Conservation (phyloP, 2,113 vertebrate genomes). For the Amphiprion ocellaris region DNA sequence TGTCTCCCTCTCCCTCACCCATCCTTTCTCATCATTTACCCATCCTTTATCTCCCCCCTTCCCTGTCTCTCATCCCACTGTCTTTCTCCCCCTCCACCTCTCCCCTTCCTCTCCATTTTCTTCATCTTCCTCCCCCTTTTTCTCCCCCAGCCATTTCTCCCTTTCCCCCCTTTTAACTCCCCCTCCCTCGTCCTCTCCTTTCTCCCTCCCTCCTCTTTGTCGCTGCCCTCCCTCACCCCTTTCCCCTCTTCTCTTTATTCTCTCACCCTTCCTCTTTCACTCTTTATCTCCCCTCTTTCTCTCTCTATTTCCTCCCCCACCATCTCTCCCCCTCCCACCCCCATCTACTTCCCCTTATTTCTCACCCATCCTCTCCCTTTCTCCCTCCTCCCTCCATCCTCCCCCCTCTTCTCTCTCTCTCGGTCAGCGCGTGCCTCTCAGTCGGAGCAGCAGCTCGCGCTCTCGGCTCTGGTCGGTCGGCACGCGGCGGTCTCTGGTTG, state of each 20-base stretch:
- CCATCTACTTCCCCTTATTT: no score
- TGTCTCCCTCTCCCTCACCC: background rate
- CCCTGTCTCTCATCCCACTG: no score
- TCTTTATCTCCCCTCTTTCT: background rate
- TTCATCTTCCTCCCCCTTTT: no score
- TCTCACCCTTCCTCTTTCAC: background rate
- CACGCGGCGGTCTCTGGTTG: conserved; percentile 30
- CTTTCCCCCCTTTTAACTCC: no score
- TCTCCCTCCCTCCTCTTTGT: background rate
- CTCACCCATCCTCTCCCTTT: background rate
- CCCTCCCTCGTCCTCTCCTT: background rate
- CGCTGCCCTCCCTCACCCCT: background rate
- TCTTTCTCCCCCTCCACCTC: background rate
- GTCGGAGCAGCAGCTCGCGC: conserved; percentile 45
- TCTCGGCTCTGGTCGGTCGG: conserved; percentile 31
- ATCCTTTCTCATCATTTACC: background rate
- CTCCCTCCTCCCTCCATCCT: conserved; percentile 3
- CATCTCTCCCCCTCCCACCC: background rate
- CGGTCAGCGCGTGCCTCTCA: conserved; percentile 49
- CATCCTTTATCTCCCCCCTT: no score
- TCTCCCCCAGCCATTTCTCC: no score
- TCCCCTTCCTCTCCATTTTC: background rate
- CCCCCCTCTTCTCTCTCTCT: conserved; percentile 6
- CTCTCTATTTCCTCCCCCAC: background rate
- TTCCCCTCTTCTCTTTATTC: background rate